Base-by-base conservation (phyloP, 2,797 vertebrate genomes). In the Sphenopsis melanotis region DNA sequence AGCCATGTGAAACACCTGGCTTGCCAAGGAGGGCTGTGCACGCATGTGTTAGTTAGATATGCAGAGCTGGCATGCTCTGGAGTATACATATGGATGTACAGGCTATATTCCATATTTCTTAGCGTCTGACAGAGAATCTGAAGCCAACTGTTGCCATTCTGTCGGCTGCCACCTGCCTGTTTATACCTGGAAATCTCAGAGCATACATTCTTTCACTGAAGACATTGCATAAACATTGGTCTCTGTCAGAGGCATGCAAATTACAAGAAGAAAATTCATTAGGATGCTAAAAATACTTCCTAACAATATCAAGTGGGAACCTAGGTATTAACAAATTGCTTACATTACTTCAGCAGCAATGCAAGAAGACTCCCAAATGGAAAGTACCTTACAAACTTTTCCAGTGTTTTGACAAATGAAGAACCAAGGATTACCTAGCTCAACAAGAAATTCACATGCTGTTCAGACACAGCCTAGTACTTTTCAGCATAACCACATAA, bases 261-360 rank as follows among this genome's bases (percentile, higher is more conserved):
- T 91, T 36, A 59, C 63, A 89, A 65, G 64, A 24, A 72, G 22
- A 71, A 87, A 82, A 78, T 63, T 91, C 83, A 93, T 89, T 94
- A 96, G 18, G 37, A 90, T 72, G 66, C 57, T 78, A 83, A 53
- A 85, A 93, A 57, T 87, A 41, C 16, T 70, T 87, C 86, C 88
- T 34, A 84, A 49, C 27, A 15, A 91, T 95, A 90, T 90, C 83
- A 80, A 17, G 69, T 71, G 86, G 87, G 75, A 97, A 77, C 21
- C 12, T 65, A 69, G 56, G 34, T 63, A 85, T 90, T 94, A 94
- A 94, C 26, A 94, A 92, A 92, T 59, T 70, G 71, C 89, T 78
- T 81, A 29, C 52, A 86, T 37, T 52, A 61, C 21, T 32, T 63
- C 63, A 92, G 61, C 32, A 88, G 55, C 34, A 92, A 89, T 56